Evolutionary conservation across 2,113 vertebrate species (phyloP), one percentile per base, ranked within the genome.

Genomic region (Tauraco erythrolophus): DNA sequence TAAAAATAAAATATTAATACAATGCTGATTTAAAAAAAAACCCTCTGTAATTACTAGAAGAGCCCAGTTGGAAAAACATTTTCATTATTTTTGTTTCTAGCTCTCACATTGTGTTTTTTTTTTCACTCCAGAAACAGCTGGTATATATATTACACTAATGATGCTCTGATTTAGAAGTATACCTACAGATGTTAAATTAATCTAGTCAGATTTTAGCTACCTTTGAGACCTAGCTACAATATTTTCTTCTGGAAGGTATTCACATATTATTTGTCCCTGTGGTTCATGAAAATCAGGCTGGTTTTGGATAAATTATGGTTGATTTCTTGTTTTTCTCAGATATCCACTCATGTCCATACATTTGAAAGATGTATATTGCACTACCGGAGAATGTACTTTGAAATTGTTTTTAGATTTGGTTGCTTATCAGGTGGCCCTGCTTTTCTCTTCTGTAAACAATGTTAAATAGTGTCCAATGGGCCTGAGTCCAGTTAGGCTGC

Each of bases 151-250:
- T 80, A 66, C 54, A 43, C 17, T 76, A 83, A 80, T 31, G 74
- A 84, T 75, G 50, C 25, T 89, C 82, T 88, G 53, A 83, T 92
- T 94, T 72, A 94, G 82, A 90, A 93, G 83, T 57, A 31, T 19
- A 78, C 6, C 41, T 86, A 62, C 41, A 97, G 88, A 72, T 95
- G 92, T 80, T 80, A 77, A 82, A 85, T 85, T 72, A 93, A 79
- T 90, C 62, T 72, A 77, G 70, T 58, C 54, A 92, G 77, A 65
- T 88, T 85, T 72, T 60, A 89, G 54, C 65, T 80, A 68, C 82
- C 54, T 88, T 80, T 84, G 70, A 93, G 78, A 85, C 31, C 13
- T 65, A 84, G 54, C 57, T 83, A 31, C 41, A 74, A 23, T 9
- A 25, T 85, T 96, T 92, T 45, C 54, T 80, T 89, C 74, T 80